Conservation (phyloP, 2,113 vertebrate genomes). For the Triplophysa tibetana region DNA sequence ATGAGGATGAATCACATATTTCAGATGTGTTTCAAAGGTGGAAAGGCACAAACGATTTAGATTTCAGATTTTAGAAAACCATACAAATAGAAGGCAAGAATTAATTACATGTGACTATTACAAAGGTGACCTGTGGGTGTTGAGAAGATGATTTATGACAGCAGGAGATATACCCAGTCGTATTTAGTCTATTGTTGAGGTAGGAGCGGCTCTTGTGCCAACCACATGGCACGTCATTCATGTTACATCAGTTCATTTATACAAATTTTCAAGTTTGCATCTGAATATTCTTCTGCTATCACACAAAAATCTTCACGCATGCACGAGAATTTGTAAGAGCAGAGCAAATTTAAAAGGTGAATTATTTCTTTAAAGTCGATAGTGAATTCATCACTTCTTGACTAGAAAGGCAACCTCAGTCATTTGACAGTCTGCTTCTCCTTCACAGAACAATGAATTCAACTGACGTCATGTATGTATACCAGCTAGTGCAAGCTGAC, state of each 20-base stretch:
- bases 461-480: background rate
- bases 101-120: background rate
- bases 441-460: background rate
- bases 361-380: background rate
- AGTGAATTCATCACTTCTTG: background rate
- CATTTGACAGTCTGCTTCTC: background rate
- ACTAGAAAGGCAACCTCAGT: background rate
- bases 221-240: background rate
- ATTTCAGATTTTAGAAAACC: background rate
- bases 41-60: background rate
- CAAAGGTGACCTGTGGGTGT: background rate
- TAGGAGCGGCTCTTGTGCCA: background rate
- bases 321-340: too few relatives aligned
- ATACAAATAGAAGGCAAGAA: background rate
- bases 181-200: constrained; percentile 16
- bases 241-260: background rate
- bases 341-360: too few relatives aligned
- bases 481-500: background rate
- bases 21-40: background rate
- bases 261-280: too few relatives aligned
- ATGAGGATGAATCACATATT: constrained; percentile 6
- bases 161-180: background rate
- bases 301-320: too few relatives aligned
- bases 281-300: too few relatives aligned
- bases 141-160: constrained; percentile 17